Conservation (phyloP, 2,113 vertebrate genomes). For the Speoplatyrhinus poulsoni region DNA sequence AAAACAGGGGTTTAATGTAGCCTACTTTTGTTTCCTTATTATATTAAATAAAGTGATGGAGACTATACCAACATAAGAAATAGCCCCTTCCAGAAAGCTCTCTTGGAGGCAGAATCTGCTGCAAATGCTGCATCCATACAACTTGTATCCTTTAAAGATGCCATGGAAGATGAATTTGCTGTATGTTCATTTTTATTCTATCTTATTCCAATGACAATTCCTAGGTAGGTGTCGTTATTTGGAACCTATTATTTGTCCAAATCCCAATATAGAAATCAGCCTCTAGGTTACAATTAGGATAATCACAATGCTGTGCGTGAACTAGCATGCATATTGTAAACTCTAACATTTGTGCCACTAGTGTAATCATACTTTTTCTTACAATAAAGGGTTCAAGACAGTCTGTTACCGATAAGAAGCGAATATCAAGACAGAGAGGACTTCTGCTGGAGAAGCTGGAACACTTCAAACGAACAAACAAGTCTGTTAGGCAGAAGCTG, state of each 20-base stretch:
- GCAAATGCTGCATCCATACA: slow-evolving; percentile 74
- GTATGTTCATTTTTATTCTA: slow-evolving; percentile 59
- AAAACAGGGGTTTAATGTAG: neutral
- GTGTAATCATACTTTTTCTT: slow-evolving; percentile 25
- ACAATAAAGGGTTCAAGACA: slow-evolving; percentile 64
- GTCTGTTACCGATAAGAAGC: slow-evolving; percentile 54
- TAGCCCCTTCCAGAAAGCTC: slow-evolving; percentile 61
- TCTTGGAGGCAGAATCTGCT: slow-evolving; percentile 75
- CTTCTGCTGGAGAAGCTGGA: slow-evolving; percentile 80
- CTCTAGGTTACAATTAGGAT: neutral
- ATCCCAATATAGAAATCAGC: neutral
- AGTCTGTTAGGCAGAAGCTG: slow-evolving; percentile 74
- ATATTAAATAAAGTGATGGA: slow-evolving; percentile 48
- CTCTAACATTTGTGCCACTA: neutral
- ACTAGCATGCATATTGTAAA: neutral
- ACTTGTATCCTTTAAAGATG: slow-evolving; percentile 77
- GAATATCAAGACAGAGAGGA: slow-evolving; percentile 71
- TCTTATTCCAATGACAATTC: neutral
- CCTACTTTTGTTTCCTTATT: slow-evolving; percentile 1
- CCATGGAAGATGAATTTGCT: slow-evolving; percentile 64
- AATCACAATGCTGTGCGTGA: neutral
- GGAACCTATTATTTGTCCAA: neutral
- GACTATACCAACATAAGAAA: slow-evolving; percentile 15
- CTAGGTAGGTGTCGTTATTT: neutral
- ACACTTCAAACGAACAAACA: slow-evolving; percentile 73